phyloP scores from a whole-genome alignment of 2,113 vertebrate genomes.

The Mirounga angustirostris region DNA sequence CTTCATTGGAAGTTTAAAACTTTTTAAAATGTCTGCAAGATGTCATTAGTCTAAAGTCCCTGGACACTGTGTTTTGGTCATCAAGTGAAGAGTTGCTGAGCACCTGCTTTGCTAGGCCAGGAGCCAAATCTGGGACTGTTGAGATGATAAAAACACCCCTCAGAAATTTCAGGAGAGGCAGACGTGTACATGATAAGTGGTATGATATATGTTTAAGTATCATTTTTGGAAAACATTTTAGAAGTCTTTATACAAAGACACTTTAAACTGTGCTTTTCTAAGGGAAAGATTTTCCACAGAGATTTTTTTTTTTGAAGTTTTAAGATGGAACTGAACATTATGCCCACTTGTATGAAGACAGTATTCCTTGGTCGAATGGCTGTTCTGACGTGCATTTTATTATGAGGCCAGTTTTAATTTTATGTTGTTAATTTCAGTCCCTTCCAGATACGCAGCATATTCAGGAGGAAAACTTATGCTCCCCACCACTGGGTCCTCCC shows the following conservation, averaged over 20 bases:
- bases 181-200: not conserved
- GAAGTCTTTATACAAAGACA: conserved; percentile 38
- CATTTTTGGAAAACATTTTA: conserved; percentile 50
- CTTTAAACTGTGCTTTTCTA: conserved; percentile 49
- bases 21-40: not conserved
- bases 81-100: conserved; percentile 21
- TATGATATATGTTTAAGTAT: conserved; percentile 17
- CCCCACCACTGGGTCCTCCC: conserved; percentile 95
- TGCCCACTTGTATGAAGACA: conserved; percentile 46
- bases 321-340: conserved; percentile 48
- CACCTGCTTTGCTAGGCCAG: not conserved
- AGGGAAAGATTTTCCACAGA: conserved; percentile 50
- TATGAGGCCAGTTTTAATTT: conserved; percentile 80
- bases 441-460: conserved; percentile 97
- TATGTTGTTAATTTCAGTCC: conserved; percentile 89
- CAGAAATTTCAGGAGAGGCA: not conserved
- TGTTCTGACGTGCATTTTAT: conserved; percentile 67
- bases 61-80: conserved; percentile 15
- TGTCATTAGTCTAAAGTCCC: conserved; percentile 12
- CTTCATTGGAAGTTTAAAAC: conserved; percentile 48
- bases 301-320: not conserved
- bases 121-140: not conserved
- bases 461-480: conserved; percentile 95
- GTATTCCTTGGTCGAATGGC: conserved; percentile 42
- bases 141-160: not conserved